Evolutionary conservation across 2,797 vertebrate genomes (phyloP).

Genomic region (Sciaenops ocellatus): DNA sequence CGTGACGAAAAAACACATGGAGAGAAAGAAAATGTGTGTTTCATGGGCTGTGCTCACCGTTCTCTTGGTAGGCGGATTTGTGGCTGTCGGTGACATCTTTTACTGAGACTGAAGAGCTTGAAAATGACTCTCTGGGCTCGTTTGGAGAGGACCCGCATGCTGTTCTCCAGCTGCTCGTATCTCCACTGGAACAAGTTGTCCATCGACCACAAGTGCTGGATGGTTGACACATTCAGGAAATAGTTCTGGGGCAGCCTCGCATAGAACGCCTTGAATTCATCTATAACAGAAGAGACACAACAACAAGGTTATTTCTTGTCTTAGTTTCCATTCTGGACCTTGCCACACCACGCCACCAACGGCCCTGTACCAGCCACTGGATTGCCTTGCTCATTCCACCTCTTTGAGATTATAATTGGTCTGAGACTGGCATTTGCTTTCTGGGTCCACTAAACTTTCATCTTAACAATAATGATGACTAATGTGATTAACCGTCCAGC

Average conservation of each 20-base stretch:
- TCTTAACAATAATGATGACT: background rate
- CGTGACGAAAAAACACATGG: background rate
- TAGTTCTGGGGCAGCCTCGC: conserved; percentile 92
- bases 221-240: conserved; percentile 93
- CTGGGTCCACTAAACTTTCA: too few relatives aligned
- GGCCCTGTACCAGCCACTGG: too few relatives aligned
- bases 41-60: conserved; percentile 84
- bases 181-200: conserved; percentile 94
- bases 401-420: too few relatives aligned
- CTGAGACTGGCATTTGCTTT: too few relatives aligned
- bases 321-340: too few relatives aligned
- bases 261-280: conserved; percentile 97
- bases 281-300: conserved; percentile 77
- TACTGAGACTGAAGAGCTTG: conserved; percentile 97
- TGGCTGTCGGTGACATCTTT: conserved; percentile 95
- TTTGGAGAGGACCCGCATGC: conserved; percentile 90
- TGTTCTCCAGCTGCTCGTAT: conserved; percentile 93
- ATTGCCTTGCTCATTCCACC: too few relatives aligned
- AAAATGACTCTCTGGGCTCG: conserved; percentile 94
- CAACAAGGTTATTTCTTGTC: background rate
- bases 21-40: background rate
- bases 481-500: too few relatives aligned
- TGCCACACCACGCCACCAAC: too few relatives aligned
- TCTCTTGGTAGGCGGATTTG: conserved; percentile 91
- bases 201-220: conserved; percentile 95